Percentiles rank a stretch among this genome's conserved stretches.
Conservation (phyloP, 2,113 vertebrate species). For the Ranitomeya imitator region DNA sequence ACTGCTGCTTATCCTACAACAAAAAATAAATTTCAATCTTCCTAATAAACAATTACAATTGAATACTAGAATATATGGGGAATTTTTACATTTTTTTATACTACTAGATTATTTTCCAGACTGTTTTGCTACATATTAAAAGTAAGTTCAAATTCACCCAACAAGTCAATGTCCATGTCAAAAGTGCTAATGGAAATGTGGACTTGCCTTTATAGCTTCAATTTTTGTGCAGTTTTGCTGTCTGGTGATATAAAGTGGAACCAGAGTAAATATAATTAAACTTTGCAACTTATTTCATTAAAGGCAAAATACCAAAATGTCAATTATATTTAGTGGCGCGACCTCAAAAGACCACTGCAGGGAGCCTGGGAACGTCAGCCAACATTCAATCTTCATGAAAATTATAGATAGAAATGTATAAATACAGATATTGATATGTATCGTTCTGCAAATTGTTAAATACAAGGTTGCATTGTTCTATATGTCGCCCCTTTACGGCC, state of each 20-base stretch:
- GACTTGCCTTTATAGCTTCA: neutral
- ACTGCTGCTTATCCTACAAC: neutral
- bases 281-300: conserved; percentile 22
- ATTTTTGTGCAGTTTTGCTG: neutral
- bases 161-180: neutral
- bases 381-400: neutral
- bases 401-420: neutral
- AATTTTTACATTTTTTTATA: neutral
- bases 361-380: neutral
- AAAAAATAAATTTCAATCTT: neutral
- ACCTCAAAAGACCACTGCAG: neutral
- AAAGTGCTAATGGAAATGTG: neutral
- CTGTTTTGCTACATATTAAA: neutral
- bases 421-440: neutral
- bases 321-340: conserved; percentile 2
- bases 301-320: conserved; percentile 9
- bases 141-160: neutral
- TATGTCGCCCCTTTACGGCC: too few species aligned
- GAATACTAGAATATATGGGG: neutral
- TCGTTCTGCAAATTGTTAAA: too few species aligned
- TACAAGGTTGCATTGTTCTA: too few species aligned
- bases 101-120: neutral
- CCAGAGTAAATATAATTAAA: conserved; percentile 17
- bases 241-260: neutral
- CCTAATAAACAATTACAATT: neutral